Conservation (phyloP, 2,113 vertebrate genomes). For the Oncorhynchus clarkii region DNA sequence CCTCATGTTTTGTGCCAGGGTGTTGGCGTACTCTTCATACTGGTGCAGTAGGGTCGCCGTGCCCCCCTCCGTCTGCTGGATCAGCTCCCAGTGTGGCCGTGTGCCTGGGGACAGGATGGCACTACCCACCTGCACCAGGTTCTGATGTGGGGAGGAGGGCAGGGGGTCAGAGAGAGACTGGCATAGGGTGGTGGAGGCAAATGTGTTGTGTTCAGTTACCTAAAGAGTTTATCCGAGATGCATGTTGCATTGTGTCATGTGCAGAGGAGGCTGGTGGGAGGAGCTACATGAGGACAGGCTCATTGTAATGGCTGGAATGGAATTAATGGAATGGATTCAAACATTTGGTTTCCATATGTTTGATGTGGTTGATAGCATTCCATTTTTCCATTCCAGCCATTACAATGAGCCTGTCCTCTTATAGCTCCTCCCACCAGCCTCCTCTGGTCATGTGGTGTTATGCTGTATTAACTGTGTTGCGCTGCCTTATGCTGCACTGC, state of each 20-base stretch:
- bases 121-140: slow-evolving; percentile 89
- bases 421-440: too few relatives aligned
- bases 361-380: too few relatives aligned
- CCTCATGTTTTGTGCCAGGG: slow-evolving; percentile 93
- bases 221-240: neutral
- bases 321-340: too few relatives aligned
- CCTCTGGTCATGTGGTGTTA: neutral
- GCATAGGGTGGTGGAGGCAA: neutral
- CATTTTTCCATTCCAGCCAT: too few relatives aligned
- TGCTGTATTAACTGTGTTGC: neutral
- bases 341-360: too few relatives aligned
- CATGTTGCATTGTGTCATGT: neutral
- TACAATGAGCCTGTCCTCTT: too few relatives aligned
- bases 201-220: neutral
- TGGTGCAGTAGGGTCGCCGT: slow-evolving; percentile 83
- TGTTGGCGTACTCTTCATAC: slow-evolving; percentile 89
- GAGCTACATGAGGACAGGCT: too few relatives aligned
- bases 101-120: slow-evolving; percentile 82
- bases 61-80: slow-evolving; percentile 90
- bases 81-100: slow-evolving; percentile 89
- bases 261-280: too few relatives aligned
- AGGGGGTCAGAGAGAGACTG: slow-evolving; percentile 5
- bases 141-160: slow-evolving; percentile 70
- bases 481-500: neutral
- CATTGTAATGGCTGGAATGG: too few relatives aligned